Conservation (phyloP, 2,113 vertebrate genomes). For the Illadopsis cleaveri region DNA sequence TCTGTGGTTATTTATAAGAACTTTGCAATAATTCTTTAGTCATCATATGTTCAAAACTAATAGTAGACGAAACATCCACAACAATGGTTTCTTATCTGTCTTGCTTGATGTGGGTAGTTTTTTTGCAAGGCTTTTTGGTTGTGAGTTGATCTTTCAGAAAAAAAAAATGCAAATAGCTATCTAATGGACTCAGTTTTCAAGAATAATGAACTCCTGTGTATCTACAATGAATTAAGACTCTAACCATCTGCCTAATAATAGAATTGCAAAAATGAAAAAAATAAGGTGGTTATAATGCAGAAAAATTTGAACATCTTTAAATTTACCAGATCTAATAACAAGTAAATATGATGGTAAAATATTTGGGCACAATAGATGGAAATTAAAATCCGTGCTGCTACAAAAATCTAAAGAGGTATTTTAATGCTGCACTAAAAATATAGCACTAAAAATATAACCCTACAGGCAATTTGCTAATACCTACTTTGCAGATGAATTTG, state of each 20-base stretch:
- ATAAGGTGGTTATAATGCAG: background rate
- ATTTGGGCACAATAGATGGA: background rate
- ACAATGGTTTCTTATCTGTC: background rate
- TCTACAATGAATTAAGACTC: background rate
- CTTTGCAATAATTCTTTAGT: background rate
- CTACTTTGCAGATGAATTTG: background rate
- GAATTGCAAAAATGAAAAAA: background rate
- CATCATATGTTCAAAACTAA: background rate
- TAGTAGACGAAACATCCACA: background rate
- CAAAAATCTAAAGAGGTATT: background rate
- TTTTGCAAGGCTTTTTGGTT: background rate
- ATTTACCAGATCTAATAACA: background rate
- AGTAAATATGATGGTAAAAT: background rate
- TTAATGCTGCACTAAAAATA: background rate
- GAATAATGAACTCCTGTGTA: background rate
- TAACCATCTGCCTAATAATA: background rate
- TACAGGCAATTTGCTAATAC: background rate
- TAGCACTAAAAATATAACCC: background rate
- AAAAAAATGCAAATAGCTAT: background rate
- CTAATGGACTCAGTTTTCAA: background rate
- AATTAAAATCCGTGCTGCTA: background rate
- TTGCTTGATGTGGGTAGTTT: background rate
- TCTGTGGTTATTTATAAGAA: background rate
- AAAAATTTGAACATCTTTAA: background rate
- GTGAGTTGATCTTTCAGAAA: background rate